phyloP scores from a whole-genome alignment of 1,140 invertebrate genomes.

The Pemphigus obesinymphae region DNA sequence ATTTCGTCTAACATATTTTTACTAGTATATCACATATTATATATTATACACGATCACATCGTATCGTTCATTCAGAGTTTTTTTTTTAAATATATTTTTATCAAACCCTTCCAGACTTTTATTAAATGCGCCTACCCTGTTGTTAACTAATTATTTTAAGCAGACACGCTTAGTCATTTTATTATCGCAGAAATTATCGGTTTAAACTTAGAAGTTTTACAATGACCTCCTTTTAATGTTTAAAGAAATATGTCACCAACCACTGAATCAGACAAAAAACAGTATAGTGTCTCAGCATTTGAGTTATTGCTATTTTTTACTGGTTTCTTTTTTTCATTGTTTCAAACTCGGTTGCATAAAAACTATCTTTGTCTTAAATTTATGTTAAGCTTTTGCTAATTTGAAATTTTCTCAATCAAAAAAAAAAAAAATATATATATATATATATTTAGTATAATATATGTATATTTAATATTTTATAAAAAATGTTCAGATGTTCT shows the following conservation, averaged over 20 bases:
- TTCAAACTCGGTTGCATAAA: not conserved
- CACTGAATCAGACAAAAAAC: not conserved
- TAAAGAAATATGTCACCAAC: not conserved
- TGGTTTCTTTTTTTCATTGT: not conserved
- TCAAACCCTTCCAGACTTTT: too few relatives aligned
- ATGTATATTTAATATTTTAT: too few relatives aligned
- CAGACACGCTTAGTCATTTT: not conserved
- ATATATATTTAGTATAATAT: too few relatives aligned
- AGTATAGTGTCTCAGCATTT: not conserved
- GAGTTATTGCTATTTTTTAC: not conserved
- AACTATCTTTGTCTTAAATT: not conserved
- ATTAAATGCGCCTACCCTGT: too few relatives aligned
- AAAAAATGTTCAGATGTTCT: too few relatives aligned
- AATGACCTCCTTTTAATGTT: not conserved
- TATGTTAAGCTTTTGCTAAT: not conserved
- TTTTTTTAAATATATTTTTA: too few relatives aligned
- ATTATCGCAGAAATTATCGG: not conserved
- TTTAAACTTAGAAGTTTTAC: not conserved
- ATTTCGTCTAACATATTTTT: too few relatives aligned
- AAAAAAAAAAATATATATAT: conserved; percentile 2
- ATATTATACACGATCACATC: too few relatives aligned
- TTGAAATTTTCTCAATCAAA: not conserved
- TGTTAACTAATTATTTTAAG: too few relatives aligned
- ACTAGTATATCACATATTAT: too few relatives aligned
- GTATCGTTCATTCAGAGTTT: too few relatives aligned